A percentile compares a stretch with the other conserved stretches of the same genome.
phyloP scores from a whole-genome alignment of 2,888 invertebrate species.

The Syritta pipiens region DNA sequence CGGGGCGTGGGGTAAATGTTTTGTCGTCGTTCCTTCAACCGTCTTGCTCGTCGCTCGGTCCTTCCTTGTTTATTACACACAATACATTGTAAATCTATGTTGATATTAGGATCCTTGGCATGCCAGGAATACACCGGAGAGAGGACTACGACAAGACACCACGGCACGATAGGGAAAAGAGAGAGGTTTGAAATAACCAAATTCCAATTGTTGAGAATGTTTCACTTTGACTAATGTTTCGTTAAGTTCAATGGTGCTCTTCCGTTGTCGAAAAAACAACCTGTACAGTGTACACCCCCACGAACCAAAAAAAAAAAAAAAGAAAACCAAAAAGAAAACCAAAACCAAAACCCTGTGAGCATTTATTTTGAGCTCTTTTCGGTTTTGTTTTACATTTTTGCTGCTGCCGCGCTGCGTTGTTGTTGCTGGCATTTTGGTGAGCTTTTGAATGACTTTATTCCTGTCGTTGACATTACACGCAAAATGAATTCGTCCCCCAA shows the following conservation, averaged over 20 bases:
- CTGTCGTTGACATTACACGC: conserved; percentile 59
- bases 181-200: conserved; percentile 41
- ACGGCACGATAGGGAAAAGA: not conserved
- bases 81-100: conserved; percentile 57
- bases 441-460: conserved; percentile 48
- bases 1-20: conserved; percentile 46
- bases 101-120: conserved; percentile 57
- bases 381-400: conserved; percentile 36
- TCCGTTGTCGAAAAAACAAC: no score
- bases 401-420: conserved; percentile 37
- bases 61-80: conserved; percentile 50
- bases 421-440: no score
- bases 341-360: conserved; percentile 15
- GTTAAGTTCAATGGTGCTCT: conserved; percentile 65
- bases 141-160: conserved; percentile 11
- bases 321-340: not conserved
- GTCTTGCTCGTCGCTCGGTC: conserved; percentile 24
- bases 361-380: conserved; percentile 32
- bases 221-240: conserved; percentile 68
- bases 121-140: conserved; percentile 52
- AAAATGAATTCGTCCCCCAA: conserved; percentile 22
- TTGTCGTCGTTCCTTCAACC: conserved; percentile 37
- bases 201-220: conserved; percentile 67
- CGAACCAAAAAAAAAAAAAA: not conserved
- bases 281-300: conserved; percentile 3